Evolutionary conservation across 2,888 invertebrate species (phyloP), one percentile per base, ranked within the genome.

Genomic region (Heliconius charithonia): DNA sequence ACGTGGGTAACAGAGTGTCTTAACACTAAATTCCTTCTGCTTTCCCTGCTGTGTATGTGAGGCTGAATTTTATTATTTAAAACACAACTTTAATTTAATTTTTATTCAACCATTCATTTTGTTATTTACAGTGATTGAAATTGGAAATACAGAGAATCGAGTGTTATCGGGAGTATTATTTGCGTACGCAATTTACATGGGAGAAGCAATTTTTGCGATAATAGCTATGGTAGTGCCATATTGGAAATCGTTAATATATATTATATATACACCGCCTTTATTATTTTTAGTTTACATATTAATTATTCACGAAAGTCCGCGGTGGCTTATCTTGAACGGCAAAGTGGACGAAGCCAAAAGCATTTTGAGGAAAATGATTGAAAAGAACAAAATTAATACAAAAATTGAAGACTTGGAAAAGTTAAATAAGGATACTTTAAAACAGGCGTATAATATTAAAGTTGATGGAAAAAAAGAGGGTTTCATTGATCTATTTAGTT

Each of bases 261-360:
- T 93, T 32, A 90, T 92, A 45, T 91, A 91, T 81, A 87, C 87
- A 2, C 94, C 94, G 0, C 84, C 89, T 3, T 81, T 94, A n/a
- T 73, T 93, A 45, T 91, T 90, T 79, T 76, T 94, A 4, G 76
- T 83, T 16, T 89, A 89, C 75, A 85, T 89, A 76, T 89, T 87
- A 73, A 51, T 92, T 0, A 56, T 92, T 13, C 85, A 86, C 66
- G 94, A 94, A 79, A 94, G 93, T 72, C 91, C 92, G 0, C 83
- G 94, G 80, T 94, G 94, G 94, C 90, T 89, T 77, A 88, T 94
- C 2, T 82, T 93, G 3, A 91, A 87, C 37, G 90, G 91, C 0
- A 92, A 88, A 85, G 84, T 86, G 1, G 86, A 89, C n/a, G 82
- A 88, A 78, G 93, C 90, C 0, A 92, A 91, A 75, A 81, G 85